These are phyloP conservation scores for Mechanitis messenoides DNA, from an alignment of 2,888 invertebrate genomes.

Conservation along the genomic window DNA sequence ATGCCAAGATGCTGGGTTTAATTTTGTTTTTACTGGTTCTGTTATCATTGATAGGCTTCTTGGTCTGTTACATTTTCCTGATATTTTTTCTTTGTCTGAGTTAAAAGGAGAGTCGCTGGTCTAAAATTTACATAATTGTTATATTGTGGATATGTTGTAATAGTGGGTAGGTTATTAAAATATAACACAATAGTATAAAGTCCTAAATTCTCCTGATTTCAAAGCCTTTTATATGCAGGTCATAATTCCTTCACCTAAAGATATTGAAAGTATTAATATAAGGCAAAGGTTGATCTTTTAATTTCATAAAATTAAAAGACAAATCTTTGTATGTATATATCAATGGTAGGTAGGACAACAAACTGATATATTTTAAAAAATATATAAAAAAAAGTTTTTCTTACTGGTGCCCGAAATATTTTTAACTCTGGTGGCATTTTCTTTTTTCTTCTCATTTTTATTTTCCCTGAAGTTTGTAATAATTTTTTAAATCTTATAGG, in stretches of 20 bases:
- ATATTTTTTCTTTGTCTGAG: conserved; percentile 63
- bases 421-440: conserved; percentile 75
- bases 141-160: no score
- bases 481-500: conserved; percentile 65
- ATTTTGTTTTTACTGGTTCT: conserved; percentile 55
- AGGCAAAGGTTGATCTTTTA: no score
- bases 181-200: no score
- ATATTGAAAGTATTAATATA: no score
- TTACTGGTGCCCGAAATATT: conserved; percentile 67
- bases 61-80: conserved; percentile 54
- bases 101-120: conserved; percentile 70
- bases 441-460: conserved; percentile 65
- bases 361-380: no score
- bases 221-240: no score
- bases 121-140: conserved; percentile 40
- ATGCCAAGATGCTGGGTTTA: conserved; percentile 72
- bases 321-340: no score
- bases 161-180: no score
- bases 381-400: neutral
- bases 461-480: conserved; percentile 53
- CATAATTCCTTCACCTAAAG: no score
- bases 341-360: no score
- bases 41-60: conserved; percentile 70
- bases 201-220: no score
- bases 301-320: no score